Base-by-base conservation (phyloP, 2,113 vertebrate species). In the Nettapus auritus region DNA sequence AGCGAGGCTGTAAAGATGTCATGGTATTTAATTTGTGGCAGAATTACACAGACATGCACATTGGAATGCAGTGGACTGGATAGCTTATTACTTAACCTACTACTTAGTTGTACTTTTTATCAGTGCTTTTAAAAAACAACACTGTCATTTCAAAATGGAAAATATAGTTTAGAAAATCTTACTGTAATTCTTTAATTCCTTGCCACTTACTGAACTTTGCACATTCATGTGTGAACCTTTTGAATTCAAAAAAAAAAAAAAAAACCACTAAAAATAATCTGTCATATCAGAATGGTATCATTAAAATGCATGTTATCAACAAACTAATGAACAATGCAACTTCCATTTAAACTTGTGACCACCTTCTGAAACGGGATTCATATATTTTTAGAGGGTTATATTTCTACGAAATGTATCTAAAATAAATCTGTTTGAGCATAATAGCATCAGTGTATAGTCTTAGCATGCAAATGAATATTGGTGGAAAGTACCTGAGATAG, bases 401-500 rank as follows among this genome's bases (percentile, higher is more conserved):
- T 42, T 88, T 91, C 33, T 59, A 66, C 9, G 69, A 78, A 69
- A 86, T 0, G 1, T 40, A 86, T 10, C 69, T 73, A 60, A 86
- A 92, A 83, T 67, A 80, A 31, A 69, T 28, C 34, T 33, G 17
- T 76, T 86, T 68, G 59, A 55, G 28, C 26, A 78, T 3, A 11
- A 36, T 71, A 74, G 57, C 40, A 57, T 26, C 25, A 67, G 34
- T 14, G 20, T 28, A 70, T 9, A 75, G 34, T 74, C 23, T 74
- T 70, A 85, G 94, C 38, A 44, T 56, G 68, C 63, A 90, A 66
- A 63, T 9, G n/a, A 52, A 38, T 57, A 56, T 10, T 85, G 52
- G 78, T 74, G 85, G 77, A 88, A 96, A 94, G 89, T 74, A 94
- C 87, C 82, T 77, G 85, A 94, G 91, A 86, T 4, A 70, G 66